Percentiles rank a stretch among this genome's conserved stretches.
Evolutionary conservation across 2,797 vertebrate genomes (phyloP).

Genomic region (Acrossocheilus wenchowensis): DNA sequence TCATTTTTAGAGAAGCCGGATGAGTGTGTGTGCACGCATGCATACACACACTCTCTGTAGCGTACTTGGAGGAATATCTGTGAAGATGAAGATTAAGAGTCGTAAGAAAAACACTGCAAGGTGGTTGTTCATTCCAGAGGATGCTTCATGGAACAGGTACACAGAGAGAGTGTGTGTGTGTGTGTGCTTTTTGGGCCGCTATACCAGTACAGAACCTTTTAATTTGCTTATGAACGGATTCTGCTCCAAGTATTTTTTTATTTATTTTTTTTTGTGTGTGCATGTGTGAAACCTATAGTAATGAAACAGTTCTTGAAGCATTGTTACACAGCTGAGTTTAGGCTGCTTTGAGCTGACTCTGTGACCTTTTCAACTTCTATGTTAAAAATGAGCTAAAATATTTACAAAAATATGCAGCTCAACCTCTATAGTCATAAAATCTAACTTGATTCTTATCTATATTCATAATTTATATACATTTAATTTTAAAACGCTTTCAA

Average conservation of each 20-base stretch:
- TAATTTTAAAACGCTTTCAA: not conserved
- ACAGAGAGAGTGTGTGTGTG: not conserved
- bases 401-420: not conserved
- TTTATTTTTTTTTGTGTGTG: not conserved
- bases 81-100: constrained; percentile 63
- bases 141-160: constrained; percentile 53
- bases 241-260: not conserved
- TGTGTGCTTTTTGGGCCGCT: not conserved
- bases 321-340: not conserved
- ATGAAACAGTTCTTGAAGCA: not conserved
- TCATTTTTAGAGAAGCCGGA: not conserved
- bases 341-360: not conserved
- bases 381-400: not conserved
- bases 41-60: not conserved
- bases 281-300: not conserved
- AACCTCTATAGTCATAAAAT: not conserved
- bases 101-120: constrained; percentile 41
- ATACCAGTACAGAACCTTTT: not conserved
- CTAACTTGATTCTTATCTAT: not conserved
- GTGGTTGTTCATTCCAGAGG: constrained; percentile 32
- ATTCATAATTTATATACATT: not conserved
- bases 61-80: not conserved
- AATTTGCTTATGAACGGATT: not conserved
- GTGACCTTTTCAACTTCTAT: not conserved
- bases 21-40: not conserved